Conservation (phyloP, 2,797 vertebrate genomes). For the Furcifer pardalis region DNA sequence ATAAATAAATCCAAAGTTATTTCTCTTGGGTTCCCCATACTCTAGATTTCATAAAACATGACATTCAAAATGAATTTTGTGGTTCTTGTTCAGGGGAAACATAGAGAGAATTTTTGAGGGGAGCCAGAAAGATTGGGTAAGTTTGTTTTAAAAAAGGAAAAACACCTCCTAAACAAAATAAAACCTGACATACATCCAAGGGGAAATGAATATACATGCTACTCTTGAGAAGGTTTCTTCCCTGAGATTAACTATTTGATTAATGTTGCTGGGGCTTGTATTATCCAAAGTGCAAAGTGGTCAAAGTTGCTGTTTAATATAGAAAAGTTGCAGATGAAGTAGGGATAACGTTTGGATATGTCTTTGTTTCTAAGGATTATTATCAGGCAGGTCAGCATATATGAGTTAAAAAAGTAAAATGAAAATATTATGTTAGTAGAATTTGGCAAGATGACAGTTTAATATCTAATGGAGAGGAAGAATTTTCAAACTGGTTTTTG, state of each 20-base stretch:
- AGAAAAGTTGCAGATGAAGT: constrained; percentile 25
- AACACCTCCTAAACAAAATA: no score
- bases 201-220: not conserved
- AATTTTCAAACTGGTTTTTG: constrained; percentile 66
- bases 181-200: not conserved
- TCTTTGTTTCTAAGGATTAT: constrained; percentile 55
- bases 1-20: not conserved
- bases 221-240: not conserved
- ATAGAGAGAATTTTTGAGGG: not conserved
- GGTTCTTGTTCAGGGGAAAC: not conserved
- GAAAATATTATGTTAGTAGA: constrained; percentile 51
- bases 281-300: not conserved
- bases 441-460: constrained; percentile 62
- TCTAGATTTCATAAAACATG: not conserved
- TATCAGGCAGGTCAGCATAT: constrained; percentile 53
- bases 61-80: not conserved
- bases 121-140: not conserved
- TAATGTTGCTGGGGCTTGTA: not conserved
- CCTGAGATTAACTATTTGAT: not conserved
- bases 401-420: constrained; percentile 65
- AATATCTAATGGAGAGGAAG: constrained; percentile 62
- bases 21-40: not conserved
- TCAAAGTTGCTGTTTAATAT: not conserved
- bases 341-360: constrained; percentile 1
- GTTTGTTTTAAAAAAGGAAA: no score